These are phyloP conservation scores for Nothocercus nigrocapillus DNA, from an alignment of 2,113 vertebrate species.

Conservation along the genomic window DNA sequence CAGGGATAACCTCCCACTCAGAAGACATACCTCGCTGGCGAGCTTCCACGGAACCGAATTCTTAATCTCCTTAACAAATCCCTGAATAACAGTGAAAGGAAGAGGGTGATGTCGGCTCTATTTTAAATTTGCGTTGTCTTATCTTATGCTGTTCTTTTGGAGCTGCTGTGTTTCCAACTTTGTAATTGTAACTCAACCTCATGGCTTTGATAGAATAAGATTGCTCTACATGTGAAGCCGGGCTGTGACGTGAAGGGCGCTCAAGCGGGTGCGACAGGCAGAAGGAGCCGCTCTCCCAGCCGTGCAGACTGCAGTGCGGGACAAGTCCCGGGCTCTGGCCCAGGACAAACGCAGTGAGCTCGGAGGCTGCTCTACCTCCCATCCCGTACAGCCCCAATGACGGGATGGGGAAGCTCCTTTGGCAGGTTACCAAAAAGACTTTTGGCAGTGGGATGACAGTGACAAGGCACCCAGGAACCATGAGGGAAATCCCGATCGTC, in stretches of 20 bases:
- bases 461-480: not conserved
- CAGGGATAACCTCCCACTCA: not conserved
- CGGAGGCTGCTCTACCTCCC: not conserved
- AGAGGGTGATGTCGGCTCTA: rapidly evolving
- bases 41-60: not conserved
- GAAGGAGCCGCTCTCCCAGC: not conserved
- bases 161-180: not conserved
- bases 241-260: rapidly evolving
- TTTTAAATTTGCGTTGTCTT: not conserved
- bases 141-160: not conserved
- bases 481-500: rapidly evolving
- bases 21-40: not conserved
- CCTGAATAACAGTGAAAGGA: not conserved
- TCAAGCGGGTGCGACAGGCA: rapidly evolving
- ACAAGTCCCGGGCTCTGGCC: not conserved
- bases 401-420: not conserved
- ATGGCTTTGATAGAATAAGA: not conserved
- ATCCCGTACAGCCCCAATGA: not conserved
- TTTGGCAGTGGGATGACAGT: rapidly evolving
- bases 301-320: too few relatives aligned
- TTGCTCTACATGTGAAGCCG: not conserved
- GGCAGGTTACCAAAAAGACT: not conserved
- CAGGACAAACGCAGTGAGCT: not conserved
- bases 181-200: not conserved
- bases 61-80: not conserved